phyloP scores from a whole-genome alignment of 2,113 vertebrate genomes.

The Toxotes jaculatrix region DNA sequence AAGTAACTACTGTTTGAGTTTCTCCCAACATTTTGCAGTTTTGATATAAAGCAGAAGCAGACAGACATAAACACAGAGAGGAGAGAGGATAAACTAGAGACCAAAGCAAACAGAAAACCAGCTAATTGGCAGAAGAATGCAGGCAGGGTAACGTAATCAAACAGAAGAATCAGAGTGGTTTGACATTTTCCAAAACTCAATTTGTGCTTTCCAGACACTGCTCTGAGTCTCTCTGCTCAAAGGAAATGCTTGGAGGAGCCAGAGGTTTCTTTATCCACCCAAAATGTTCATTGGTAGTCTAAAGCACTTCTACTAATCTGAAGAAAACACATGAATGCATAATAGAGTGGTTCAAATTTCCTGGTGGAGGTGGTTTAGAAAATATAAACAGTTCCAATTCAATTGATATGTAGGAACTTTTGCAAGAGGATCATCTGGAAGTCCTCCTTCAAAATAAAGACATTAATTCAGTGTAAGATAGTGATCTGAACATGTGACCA shows the following conservation, averaged over 20 bases:
- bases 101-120: conserved; percentile 32
- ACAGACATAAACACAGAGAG: neutral
- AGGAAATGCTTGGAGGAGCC: conserved; percentile 41
- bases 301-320: neutral
- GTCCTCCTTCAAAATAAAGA: neutral
- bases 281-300: conserved; percentile 10
- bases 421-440: neutral
- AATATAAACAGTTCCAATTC: neutral
- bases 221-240: conserved; percentile 34
- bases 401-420: too few species aligned
- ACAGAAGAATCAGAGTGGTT: conserved; percentile 45
- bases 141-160: conserved; percentile 69
- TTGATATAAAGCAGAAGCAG: conserved; percentile 1
- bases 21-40: conserved; percentile 5
- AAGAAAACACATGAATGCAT: neutral
- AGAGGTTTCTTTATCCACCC: conserved; percentile 9
- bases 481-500: neutral
- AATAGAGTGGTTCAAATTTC: neutral
- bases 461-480: neutral
- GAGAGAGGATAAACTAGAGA: conserved; percentile 5
- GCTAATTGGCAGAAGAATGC: conserved; percentile 66
- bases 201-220: conserved; percentile 66
- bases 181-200: conserved; percentile 78
- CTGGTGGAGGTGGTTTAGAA: neutral
- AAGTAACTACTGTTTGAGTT: neutral